Base-by-base conservation (phyloP, 2,113 vertebrate species). In the Cochlearius cochlearius region DNA sequence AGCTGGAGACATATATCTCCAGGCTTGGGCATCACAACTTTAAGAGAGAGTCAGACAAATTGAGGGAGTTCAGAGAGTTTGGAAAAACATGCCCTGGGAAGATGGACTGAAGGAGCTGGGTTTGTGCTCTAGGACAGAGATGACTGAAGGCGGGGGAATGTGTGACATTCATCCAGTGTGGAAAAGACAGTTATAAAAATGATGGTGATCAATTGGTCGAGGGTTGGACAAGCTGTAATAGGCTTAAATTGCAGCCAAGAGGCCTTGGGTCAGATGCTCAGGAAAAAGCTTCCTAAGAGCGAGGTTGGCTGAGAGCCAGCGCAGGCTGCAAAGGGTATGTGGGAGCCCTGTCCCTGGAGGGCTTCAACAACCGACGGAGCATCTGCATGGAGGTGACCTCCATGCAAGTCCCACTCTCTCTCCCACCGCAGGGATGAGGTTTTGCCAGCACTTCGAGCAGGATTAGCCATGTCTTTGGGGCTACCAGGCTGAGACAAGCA, bases 221-320 rank as follows among this genome's bases (percentile, higher is more conserved):
- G 72, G 71, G 17, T 34, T 87, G 87, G 88, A 90, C 66, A 93
- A 83, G 77, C 66, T 87, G 60, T 60, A 92, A 91, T 58, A 81
- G 71, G 32, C 50, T 90, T 94, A 88, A 96, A 76, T 27, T 95
- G 58, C 93, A 94, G 96, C 81, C 92, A 96, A 12, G 85, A 87
- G 58, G 50, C 59, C 60, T 69, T 72, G 62, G 64, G 66, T 79
- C 69, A 55, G 74, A 38, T 76, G 59, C 67, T 90, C 12, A 47
- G 87, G 88, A 83, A 83, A 83, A 88, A 94, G 36, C 58, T 69
- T 86, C 74, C 85, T 50, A 50, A 90, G 58, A 58, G 58, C 41
- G 41, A 83, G 53, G 55, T 2, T 95, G 91, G 34, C 76, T 74
- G 64, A 56, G 63, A 69, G 39, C 18, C 2, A 4, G 62, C 27